Evolutionary conservation across 2,888 invertebrate genomes (phyloP).

Genomic region (Thera obeliscata): DNA sequence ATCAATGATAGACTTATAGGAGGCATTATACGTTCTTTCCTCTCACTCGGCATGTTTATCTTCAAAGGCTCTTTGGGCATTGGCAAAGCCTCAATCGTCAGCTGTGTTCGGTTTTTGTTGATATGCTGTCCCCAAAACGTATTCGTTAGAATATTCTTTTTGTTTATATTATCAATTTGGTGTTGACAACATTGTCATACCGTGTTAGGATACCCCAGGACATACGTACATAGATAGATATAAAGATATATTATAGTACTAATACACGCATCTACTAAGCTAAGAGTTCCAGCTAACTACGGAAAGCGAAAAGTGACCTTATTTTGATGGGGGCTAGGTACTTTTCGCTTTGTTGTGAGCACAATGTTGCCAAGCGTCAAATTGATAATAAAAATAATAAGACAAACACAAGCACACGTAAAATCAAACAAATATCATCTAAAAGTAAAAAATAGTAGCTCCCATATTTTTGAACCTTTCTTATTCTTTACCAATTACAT

Average conservation of each 20-base stretch:
- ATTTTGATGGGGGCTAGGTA: conserved; percentile 46
- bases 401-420: conserved; percentile 79
- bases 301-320: conserved; percentile 73
- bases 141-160: conserved; percentile 45
- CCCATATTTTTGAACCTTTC: conserved; percentile 47
- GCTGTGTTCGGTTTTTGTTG: conserved; percentile 80
- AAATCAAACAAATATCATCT: conserved; percentile 31
- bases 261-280: conserved; percentile 78
- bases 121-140: conserved; percentile 77
- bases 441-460: conserved; percentile 40
- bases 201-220: conserved; percentile 51
- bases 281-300: conserved; percentile 72
- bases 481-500: neutral
- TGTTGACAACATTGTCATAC: conserved; percentile 80
- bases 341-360: conserved; percentile 80
- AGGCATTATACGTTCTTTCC: conserved; percentile 73
- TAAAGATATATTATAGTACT: conserved; percentile 56
- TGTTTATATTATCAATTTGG: conserved; percentile 80
- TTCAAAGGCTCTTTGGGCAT: conserved; percentile 71
- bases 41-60: conserved; percentile 64
- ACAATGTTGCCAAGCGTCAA: conserved; percentile 85
- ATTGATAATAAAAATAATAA: conserved; percentile 80
- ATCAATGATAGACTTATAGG: conserved; percentile 79
- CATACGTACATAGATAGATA: conserved; percentile 55
- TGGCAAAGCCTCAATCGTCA: conserved; percentile 77